Base-by-base conservation (phyloP, 1,140 invertebrate genomes). In the Planococcus citri region DNA sequence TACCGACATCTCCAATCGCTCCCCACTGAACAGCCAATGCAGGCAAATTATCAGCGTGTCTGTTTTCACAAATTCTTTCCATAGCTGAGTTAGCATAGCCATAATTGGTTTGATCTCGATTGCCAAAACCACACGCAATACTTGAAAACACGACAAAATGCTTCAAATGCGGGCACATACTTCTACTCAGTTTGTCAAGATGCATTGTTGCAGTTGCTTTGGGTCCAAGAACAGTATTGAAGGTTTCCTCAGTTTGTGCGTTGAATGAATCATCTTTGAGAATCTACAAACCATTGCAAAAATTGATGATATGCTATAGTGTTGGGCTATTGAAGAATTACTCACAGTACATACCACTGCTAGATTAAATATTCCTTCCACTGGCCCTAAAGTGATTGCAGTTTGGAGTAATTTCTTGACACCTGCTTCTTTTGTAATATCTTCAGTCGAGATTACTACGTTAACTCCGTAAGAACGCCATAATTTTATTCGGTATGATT, bases 131-230 rank as follows among this genome's bases (percentile, higher is more conserved):
- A 78, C 91, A 93, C 25, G 86, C 88, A 1, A 94, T 88, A 58
- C 90, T 92, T 1, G 92, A 95, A 78, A 95, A 95, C 27, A 91
- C 89, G 10, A 95, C 90, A 76, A 97, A 98, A 79, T 94, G 91
- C 73, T 95, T 91, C 68, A 95, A 77, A 60, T 88, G 80, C 0
- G 88, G 85, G 73, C 90, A 91, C 38, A 88, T 76, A 69, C 83
- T 81, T 24, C 94, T 82, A 0, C 89, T 89, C 0, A 83, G 84
- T 0, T 76, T 74, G 77, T 97, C 94, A 33, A 96, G 76, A 75
- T 88, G 76, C 75, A 81, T 79, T 0, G 86, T 87, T 1, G 83
- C 84, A 8, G 77, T 27, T 1, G 84, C 83, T 78, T 88, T 88
- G 0, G 85, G 84, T 0, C 75, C 79, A 68, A 82, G 80, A 0